Percentiles rank a stretch among this genome's conserved stretches.
phyloP scores from a whole-genome alignment of 2,888 invertebrate genomes.

The Limnephilus auricula region DNA sequence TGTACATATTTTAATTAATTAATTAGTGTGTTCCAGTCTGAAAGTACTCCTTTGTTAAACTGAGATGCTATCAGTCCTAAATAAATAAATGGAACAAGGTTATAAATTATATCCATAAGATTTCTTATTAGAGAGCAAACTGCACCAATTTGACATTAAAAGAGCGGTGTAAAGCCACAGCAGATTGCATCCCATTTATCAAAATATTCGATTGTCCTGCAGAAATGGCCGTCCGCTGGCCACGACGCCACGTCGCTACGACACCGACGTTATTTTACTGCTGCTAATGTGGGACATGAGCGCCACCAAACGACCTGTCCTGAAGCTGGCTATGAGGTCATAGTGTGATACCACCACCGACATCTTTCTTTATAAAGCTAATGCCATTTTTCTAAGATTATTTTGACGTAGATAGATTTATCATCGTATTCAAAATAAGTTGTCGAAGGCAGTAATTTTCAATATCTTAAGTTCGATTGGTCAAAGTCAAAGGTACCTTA shows the following conservation, averaged over 20 bases:
- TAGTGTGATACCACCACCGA: not conserved
- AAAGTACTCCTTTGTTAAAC: too few species aligned
- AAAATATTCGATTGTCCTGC: conserved; percentile 39
- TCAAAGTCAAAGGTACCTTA: not conserved
- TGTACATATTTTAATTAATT: too few species aligned
- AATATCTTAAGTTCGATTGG: not conserved
- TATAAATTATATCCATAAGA: not conserved
- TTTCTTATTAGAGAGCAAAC: not conserved
- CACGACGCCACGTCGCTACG: not conserved
- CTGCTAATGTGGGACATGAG: not conserved
- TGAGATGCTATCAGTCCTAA: too few species aligned
- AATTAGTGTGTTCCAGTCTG: too few species aligned
- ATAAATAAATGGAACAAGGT: too few species aligned
- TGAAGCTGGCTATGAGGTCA: not conserved
- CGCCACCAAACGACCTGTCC: not conserved
- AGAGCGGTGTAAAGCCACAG: not conserved
- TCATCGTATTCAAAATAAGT: not conserved
- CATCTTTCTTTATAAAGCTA: not conserved
- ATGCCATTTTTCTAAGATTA: not conserved
- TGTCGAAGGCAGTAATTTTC: not conserved
- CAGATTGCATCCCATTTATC: conserved; percentile 28
- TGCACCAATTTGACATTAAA: not conserved
- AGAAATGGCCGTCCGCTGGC: conserved; percentile 4
- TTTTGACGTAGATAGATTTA: not conserved
- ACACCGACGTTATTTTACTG: not conserved